A percentile compares a stretch with the other conserved stretches of the same genome.
Evolutionary conservation across 2,888 invertebrate genomes (phyloP).

Genomic region (Aleiodes testaceus): DNA sequence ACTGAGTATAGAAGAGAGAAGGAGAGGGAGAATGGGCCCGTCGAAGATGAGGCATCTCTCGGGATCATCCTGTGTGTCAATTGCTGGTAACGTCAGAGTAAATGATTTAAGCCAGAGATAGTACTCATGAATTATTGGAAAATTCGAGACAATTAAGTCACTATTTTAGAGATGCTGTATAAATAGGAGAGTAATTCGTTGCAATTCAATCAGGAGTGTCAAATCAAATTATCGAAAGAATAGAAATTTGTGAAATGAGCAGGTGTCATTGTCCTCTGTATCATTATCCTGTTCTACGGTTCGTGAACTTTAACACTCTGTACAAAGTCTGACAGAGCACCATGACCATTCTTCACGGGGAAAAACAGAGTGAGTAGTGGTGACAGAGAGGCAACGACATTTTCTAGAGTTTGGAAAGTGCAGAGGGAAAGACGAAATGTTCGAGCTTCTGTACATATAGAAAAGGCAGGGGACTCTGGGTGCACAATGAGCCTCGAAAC

Average conservation of each 20-base stretch:
- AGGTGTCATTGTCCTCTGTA: not conserved
- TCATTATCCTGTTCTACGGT: conserved; percentile 5
- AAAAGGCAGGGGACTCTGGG: conserved; percentile 52
- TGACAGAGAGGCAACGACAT: conserved; percentile 47
- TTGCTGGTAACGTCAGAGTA: not conserved
- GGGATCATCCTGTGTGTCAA: conserved; percentile 18
- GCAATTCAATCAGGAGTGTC: too few species aligned
- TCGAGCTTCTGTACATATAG: conserved; percentile 56
- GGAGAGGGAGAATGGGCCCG: not conserved
- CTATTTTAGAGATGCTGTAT: too few species aligned
- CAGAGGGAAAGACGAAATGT: conserved; percentile 50
- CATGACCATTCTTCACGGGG: conserved; percentile 64
- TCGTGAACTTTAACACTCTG: conserved; percentile 23
- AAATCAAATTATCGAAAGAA: too few species aligned
- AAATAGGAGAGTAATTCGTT: too few species aligned
- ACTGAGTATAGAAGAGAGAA: conserved; percentile 10
- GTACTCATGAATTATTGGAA: not conserved
- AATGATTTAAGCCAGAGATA: not conserved
- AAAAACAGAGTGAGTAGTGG: conserved; percentile 48
- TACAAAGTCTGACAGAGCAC: conserved; percentile 57
- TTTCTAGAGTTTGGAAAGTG: conserved; percentile 25
- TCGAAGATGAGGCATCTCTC: conserved; percentile 9
- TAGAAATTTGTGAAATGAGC: too few species aligned
- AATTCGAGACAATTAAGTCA: not conserved
- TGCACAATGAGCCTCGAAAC: conserved; percentile 65